Evolutionary conservation across 1,140 invertebrate species (phyloP).

Genomic region (Eupristina koningsbergeri): DNA sequence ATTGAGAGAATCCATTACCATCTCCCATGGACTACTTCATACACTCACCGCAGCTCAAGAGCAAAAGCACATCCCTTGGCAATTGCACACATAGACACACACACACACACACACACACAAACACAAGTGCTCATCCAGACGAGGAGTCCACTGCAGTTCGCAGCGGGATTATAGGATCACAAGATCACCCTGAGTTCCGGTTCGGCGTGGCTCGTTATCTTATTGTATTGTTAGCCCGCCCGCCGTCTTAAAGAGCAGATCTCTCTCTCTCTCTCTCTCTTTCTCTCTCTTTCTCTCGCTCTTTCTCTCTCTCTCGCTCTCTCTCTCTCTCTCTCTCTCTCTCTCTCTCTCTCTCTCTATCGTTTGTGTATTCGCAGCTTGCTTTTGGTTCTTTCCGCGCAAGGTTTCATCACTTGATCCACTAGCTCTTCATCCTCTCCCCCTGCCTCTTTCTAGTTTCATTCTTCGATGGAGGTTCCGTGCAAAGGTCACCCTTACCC

Average conservation of each 20-base stretch:
- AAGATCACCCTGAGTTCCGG: no score
- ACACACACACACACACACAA: background rate
- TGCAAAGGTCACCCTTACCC: conserved; percentile 40
- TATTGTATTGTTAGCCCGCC: conserved; percentile 66
- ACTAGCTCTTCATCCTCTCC: conserved; percentile 48
- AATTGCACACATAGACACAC: background rate
- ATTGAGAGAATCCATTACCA: conserved; percentile 13
- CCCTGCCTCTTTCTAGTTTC: conserved; percentile 43
- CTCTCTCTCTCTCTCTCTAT: no score
- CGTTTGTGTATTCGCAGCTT: no score
- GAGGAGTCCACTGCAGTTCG: conserved; percentile 4
- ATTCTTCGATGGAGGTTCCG: conserved; percentile 37
- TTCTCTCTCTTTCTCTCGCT: conserved; percentile 48
- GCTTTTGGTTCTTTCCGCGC: background rate
- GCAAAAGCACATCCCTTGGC: background rate
- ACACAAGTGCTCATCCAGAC: background rate
- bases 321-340: conserved; percentile 50
- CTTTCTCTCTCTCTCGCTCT: conserved; percentile 50
- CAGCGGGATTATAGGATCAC: conserved; percentile 37
- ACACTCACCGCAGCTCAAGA: background rate
- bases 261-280: conserved; percentile 50
- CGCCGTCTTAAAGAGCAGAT: conserved; percentile 59
- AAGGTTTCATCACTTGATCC: conserved; percentile 50
- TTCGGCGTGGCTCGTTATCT: conserved; percentile 64
- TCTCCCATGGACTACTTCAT: background rate